Evolutionary conservation across 1,140 invertebrate species (phyloP).

Genomic region (Macrocentrus cingulum): DNA sequence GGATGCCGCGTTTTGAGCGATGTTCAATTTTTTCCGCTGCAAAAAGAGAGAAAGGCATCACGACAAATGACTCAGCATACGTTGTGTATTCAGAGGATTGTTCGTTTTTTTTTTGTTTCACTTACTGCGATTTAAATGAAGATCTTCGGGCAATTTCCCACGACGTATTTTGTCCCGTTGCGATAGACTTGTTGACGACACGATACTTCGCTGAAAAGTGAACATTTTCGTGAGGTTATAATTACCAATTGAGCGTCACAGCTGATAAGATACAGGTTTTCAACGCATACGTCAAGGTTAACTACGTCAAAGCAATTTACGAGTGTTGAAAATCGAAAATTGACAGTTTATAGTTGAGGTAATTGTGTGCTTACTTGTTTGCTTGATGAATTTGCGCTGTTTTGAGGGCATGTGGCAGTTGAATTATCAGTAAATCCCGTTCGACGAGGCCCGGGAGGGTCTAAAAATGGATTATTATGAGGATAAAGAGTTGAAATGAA

Average conservation of each 20-base stretch:
- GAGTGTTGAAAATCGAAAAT: too few relatives aligned
- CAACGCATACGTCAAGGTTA: too few relatives aligned
- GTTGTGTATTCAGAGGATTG: too few relatives aligned
- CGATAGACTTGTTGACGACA: too few relatives aligned
- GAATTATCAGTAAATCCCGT: slow-evolving; percentile 32
- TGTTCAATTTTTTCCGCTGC: background rate
- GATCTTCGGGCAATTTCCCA: too few relatives aligned
- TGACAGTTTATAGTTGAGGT: background rate
- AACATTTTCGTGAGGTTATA: too few relatives aligned
- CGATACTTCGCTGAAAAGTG: too few relatives aligned
- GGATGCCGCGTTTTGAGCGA: background rate
- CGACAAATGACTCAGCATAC: background rate
- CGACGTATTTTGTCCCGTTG: too few relatives aligned
- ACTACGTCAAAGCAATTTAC: too few relatives aligned
- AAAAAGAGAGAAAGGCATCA: background rate
- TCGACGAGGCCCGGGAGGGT: slow-evolving; percentile 32
- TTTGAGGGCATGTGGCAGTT: slow-evolving; percentile 26
- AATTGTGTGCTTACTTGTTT: slow-evolving; percentile 33
- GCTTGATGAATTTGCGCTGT: slow-evolving; percentile 25
- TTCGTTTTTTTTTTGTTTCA: slow-evolving; percentile 3
- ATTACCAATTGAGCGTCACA: too few relatives aligned
- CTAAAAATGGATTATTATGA: slow-evolving; percentile 13
- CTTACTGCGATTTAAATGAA: background rate
- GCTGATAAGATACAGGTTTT: too few relatives aligned
- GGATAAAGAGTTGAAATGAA: background rate